Conservation (phyloP, 64 coral and sea anemone genomes). For the Acropora tenuis region DNA sequence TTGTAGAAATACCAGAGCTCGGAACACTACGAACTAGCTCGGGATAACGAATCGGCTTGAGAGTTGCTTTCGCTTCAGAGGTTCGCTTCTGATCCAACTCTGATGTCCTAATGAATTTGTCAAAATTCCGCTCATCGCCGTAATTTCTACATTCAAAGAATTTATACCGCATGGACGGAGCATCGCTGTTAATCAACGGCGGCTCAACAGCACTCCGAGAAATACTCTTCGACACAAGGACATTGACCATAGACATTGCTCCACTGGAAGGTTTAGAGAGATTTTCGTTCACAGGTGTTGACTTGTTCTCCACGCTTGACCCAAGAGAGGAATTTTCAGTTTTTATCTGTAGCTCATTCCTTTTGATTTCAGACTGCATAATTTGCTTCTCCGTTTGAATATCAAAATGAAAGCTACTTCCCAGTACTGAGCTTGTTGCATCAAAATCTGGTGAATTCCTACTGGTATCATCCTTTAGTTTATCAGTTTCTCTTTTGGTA, state of each 20-base stretch:
- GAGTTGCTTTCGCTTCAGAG: constrained; percentile 13
- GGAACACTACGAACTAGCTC: constrained; percentile 23
- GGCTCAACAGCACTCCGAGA: constrained; percentile 61
- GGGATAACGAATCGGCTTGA: constrained; percentile 58
- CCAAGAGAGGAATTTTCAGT: not conserved
- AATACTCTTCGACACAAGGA: constrained; percentile 65
- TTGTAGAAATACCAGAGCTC: not conserved
- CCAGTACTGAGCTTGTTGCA: not conserved
- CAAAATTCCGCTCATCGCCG: constrained; percentile 46
- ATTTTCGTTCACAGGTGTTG: not conserved
- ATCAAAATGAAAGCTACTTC: constrained; percentile 18
- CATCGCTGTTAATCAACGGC: constrained; percentile 51
- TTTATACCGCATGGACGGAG: constrained; percentile 53
- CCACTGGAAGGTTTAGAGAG: not conserved
- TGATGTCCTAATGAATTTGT: constrained; percentile 19
- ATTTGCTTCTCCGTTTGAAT: not conserved
- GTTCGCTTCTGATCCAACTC: constrained; percentile 24
- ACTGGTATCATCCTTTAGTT: not conserved
- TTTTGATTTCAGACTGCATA: constrained; percentile 2
- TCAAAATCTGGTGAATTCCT: not conserved
- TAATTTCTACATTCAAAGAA: constrained; percentile 71
- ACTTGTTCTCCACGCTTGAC: not conserved
- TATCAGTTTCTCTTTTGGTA: not conserved
- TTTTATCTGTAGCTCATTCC: not conserved
- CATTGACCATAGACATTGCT: constrained; percentile 20